Conservation (phyloP, 2,888 invertebrate species). For the Spodoptera littoralis region DNA sequence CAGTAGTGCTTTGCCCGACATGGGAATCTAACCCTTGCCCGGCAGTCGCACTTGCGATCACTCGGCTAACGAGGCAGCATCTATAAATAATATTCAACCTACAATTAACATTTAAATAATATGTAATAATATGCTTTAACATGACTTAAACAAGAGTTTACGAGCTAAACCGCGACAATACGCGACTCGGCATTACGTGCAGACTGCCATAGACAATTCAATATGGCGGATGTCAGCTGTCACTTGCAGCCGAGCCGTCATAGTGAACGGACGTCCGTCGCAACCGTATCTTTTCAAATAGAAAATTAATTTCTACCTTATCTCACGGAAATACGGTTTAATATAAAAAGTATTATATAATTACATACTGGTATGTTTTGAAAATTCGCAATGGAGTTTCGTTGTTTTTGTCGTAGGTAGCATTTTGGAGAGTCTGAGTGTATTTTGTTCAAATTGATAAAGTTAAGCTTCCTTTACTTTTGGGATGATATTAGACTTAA, state of each 20-base stretch:
- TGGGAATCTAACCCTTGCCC: no score
- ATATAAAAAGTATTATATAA: slow-evolving; percentile 7
- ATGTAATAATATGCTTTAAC: not conserved
- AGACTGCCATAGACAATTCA: slow-evolving; percentile 61
- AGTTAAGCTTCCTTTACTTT: no score
- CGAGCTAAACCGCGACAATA: slow-evolving; percentile 28
- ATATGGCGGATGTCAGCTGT: slow-evolving; percentile 72
- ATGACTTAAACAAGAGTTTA: slow-evolving; percentile 5
- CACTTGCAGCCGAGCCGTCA: slow-evolving; percentile 65
- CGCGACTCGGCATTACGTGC: slow-evolving; percentile 20
- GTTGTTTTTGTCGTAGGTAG: not conserved
- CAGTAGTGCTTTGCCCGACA: no score
- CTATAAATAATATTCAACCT: no score
- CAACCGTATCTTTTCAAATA: slow-evolving; percentile 25
- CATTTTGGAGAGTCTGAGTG: no score
- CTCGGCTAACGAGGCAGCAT: no score
- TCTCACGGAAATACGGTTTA: slow-evolving; percentile 16
- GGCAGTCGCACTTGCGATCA: no score
- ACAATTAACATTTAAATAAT: no score
- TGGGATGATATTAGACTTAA: no score
- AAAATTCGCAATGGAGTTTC: not conserved
- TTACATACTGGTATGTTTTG: not conserved
- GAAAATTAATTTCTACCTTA: slow-evolving; percentile 35
- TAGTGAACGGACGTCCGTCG: slow-evolving; percentile 50
- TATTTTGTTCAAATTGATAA: no score